Evolutionary conservation across 2,113 vertebrate species (phyloP).

Genomic region (Phylloscopus whistleri): DNA sequence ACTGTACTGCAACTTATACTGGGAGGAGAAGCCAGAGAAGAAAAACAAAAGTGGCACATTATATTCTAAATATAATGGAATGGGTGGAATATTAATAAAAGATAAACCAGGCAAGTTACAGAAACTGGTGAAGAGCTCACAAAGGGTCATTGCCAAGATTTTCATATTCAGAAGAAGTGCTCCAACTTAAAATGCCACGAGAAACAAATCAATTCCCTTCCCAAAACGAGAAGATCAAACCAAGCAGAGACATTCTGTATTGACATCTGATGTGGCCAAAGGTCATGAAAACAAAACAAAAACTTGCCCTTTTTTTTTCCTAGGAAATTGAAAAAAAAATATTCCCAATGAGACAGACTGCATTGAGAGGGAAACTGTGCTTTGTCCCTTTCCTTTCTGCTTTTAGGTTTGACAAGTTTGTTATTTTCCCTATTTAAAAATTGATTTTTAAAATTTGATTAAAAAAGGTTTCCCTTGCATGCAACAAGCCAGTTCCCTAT

Average conservation of each 20-base stretch:
- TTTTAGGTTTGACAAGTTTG: background rate
- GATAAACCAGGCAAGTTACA: background rate
- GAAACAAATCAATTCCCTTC: conserved; percentile 5
- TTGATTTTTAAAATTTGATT: background rate
- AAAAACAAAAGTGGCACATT: background rate
- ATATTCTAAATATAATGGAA: background rate
- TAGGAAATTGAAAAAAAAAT: background rate
- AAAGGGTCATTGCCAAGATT: background rate
- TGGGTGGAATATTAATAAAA: conserved; percentile 3
- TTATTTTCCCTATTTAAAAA: background rate
- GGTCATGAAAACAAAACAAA: background rate
- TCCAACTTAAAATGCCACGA: background rate
- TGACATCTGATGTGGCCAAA: background rate
- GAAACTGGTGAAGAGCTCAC: background rate
- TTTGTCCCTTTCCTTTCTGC: background rate
- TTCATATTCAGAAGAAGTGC: conserved; percentile 6
- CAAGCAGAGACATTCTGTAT: background rate
- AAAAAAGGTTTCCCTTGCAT: background rate
- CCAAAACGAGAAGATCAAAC: background rate
- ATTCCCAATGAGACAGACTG: background rate
- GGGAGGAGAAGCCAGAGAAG: background rate
- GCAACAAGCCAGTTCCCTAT: background rate
- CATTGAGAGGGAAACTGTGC: background rate
- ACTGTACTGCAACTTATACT: background rate
- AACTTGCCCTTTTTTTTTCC: background rate